These are phyloP conservation scores for Protodeltote pygarga DNA, from an alignment of 2,888 invertebrate species.

Conservation along the genomic window DNA sequence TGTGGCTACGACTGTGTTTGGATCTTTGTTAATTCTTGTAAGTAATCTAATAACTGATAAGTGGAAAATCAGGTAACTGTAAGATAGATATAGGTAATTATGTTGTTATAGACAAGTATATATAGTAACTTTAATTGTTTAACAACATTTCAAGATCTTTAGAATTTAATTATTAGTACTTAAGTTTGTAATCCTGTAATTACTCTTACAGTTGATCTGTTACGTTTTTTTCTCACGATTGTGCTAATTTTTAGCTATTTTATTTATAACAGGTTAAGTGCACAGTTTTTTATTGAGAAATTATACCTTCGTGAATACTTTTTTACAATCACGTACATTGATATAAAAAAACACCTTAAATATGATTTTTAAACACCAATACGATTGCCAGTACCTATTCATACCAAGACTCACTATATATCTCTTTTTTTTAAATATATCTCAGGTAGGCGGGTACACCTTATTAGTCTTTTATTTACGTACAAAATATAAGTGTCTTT, in stretches of 20 bases:
- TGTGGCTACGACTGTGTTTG: conserved; percentile 3
- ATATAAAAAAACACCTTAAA: conserved; percentile 3
- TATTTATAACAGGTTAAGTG: conserved; percentile 3
- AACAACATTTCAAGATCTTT: not conserved
- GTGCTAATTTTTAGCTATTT: not conserved
- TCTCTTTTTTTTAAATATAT: too few relatives aligned
- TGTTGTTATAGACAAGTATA: too few relatives aligned
- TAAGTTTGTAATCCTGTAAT: conserved; percentile 11
- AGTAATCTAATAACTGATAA: conserved; percentile 1
- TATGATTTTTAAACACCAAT: too few relatives aligned
- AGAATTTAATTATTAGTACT: not conserved
- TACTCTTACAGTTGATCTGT: not conserved
- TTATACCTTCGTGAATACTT: conserved; percentile 7
- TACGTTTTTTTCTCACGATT: conserved; percentile 5
- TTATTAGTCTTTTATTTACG: too few relatives aligned
- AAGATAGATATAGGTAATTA: too few relatives aligned
- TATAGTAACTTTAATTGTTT: too few relatives aligned
- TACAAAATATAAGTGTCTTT: too few relatives aligned
- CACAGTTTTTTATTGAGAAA: not conserved
- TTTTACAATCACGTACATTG: conserved; percentile 17
- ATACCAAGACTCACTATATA: too few relatives aligned
- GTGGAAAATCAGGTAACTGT: too few relatives aligned
- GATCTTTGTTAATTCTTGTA: conserved; percentile 10
- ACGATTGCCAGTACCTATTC: too few relatives aligned
- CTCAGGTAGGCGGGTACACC: too few relatives aligned